These are phyloP conservation scores for Peromyscus leucopus DNA, from an alignment of 2,113 vertebrate genomes.

Conservation along the genomic window DNA sequence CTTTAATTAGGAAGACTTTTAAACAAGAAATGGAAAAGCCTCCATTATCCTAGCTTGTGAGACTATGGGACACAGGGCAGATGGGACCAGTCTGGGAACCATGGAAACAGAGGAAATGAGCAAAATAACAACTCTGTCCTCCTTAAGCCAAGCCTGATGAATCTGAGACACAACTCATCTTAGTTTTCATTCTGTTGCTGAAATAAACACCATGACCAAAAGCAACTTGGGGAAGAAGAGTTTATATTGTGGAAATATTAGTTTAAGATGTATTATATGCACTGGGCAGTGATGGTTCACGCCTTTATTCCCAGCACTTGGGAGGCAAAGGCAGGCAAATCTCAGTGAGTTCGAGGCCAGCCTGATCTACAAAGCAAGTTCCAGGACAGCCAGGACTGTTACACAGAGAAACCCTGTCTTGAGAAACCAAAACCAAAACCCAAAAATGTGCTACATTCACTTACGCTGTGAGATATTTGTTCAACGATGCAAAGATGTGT, in stretches of 20 bases:
- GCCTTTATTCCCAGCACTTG: neutral
- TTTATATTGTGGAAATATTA: neutral
- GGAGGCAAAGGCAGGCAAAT: neutral
- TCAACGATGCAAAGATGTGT: neutral
- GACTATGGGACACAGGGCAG: neutral
- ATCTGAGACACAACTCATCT: neutral
- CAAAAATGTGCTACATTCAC: neutral
- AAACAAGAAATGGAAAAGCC: neutral
- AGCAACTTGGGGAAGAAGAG: neutral
- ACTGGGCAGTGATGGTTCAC: rapidly evolving
- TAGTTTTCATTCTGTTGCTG: neutral
- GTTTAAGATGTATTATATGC: neutral
- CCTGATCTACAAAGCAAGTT: neutral
- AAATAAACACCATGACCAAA: neutral
- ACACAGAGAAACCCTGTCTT: neutral
- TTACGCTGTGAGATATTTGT: neutral
- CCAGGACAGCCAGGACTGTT: neutral
- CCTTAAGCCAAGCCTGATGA: neutral
- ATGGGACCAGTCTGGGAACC: neutral
- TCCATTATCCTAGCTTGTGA: neutral
- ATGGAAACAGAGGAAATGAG: neutral
- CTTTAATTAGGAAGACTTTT: neutral
- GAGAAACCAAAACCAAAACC: neutral
- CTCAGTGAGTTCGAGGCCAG: neutral
- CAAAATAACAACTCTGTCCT: neutral